Evolutionary conservation across 1,140 invertebrate species (phyloP).

Genomic region (Drosophila sulfurigaster): DNA sequence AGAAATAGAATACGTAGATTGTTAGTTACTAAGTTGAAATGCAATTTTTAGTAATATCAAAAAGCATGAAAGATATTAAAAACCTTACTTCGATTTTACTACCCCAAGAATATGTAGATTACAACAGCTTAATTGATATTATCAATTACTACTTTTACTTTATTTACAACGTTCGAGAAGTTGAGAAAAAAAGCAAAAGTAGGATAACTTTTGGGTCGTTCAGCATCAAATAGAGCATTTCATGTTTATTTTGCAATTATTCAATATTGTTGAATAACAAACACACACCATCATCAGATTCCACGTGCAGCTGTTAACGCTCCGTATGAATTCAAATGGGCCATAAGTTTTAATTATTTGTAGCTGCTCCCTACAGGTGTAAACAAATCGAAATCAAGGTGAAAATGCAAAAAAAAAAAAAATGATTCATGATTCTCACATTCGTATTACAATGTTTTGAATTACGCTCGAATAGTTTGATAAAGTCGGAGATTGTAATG

Average conservation of each 20-base stretch:
- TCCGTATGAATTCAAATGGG: conserved; percentile 25
- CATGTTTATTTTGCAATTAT: conserved; percentile 14
- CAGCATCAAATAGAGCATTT: not conserved
- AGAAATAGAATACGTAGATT: no score
- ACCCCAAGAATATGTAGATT: no score
- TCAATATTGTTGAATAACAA: conserved; percentile 38
- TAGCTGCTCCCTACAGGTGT: conserved; percentile 11
- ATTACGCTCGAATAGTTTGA: not conserved
- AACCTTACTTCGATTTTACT: no score
- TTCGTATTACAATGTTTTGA: conserved; percentile 7
- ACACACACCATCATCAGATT: not conserved
- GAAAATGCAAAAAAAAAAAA: conserved; percentile 18
- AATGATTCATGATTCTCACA: conserved; percentile 13
- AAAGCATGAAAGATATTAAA: no score
- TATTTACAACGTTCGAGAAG: no score
- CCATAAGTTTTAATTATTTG: conserved; percentile 33
- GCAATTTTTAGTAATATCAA: no score
- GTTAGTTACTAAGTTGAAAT: no score
- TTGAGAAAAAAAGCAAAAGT: not conserved
- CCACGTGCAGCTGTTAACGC: conserved; percentile 36
- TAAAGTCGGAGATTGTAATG: not conserved
- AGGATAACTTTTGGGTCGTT: conserved; percentile 5
- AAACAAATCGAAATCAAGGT: conserved; percentile 38
- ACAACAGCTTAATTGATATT: no score
- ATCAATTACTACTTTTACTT: no score